Conservation (phyloP, 1,140 invertebrate genomes). For the Tetragonula clypearis region DNA sequence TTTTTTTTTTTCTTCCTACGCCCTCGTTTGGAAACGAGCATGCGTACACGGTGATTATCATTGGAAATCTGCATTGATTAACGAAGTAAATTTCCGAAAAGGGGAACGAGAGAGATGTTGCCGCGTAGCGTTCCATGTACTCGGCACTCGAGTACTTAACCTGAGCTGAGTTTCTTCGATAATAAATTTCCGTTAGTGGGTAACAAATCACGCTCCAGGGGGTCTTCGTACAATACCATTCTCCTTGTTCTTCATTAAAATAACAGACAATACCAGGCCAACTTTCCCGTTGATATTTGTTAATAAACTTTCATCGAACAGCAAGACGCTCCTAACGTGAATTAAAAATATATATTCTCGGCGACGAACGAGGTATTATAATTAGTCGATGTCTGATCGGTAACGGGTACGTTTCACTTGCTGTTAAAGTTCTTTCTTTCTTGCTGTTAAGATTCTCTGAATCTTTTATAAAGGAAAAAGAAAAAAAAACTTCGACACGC, state of each 20-base stretch:
- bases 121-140: not conserved
- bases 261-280: constrained; percentile 28
- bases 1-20: not conserved
- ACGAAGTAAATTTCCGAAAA: constrained; percentile 2
- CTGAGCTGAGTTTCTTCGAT: constrained; percentile 26
- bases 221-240: constrained; percentile 6
- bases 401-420: not conserved
- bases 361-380: not conserved
- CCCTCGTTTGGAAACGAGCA: not conserved
- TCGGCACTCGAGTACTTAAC: constrained; percentile 19
- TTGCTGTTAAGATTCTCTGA: too few relatives aligned
- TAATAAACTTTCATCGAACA: not conserved
- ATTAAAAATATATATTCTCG: not conserved
- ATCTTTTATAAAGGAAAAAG: too few relatives aligned
- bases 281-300: constrained; percentile 24
- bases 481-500: not conserved
- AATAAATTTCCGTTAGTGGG: constrained; percentile 27
- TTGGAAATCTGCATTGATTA: constrained; percentile 11
- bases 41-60: not conserved
- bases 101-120: not conserved
- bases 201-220: constrained; percentile 34
- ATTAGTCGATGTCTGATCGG: not conserved
- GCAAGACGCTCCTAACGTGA: not conserved
- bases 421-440: too few relatives aligned
- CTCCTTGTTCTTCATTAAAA: constrained; percentile 27